Evolutionary conservation across 1,140 invertebrate genomes (phyloP).

Genomic region (Piezodorus guildinii): DNA sequence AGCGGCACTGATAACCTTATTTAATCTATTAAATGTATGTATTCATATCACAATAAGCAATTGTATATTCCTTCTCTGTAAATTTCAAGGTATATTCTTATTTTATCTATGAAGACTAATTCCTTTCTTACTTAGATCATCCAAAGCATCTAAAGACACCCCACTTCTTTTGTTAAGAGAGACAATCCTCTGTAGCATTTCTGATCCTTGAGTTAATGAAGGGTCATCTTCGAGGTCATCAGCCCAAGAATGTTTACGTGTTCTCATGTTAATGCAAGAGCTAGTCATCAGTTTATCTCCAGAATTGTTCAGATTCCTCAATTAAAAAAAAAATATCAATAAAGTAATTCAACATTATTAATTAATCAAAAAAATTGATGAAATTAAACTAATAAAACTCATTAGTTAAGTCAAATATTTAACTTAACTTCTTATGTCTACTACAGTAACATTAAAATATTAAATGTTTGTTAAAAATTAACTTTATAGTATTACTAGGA

Average conservation of each 20-base stretch:
- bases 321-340: slow-evolving; percentile 30
- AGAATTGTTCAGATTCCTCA: slow-evolving; percentile 33
- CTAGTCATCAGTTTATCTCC: slow-evolving; percentile 42
- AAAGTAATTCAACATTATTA: not conserved
- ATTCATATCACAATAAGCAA: no score
- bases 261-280: slow-evolving; percentile 36
- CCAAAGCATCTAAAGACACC: not conserved
- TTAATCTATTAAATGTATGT: no score
- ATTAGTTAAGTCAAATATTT: no score
- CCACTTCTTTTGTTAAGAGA: slow-evolving; percentile 66
- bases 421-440: no score
- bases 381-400: no score
- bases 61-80: no score
- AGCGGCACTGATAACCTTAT: no score
- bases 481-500: no score
- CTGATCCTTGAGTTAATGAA: slow-evolving; percentile 43
- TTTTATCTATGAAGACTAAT: no score
- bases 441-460: no score
- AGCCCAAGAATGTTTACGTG: slow-evolving; percentile 61
- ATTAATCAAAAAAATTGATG: not conserved
- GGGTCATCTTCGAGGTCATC: slow-evolving; percentile 58
- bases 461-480: no score
- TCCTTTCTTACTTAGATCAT: not conserved
- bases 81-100: no score
- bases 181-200: slow-evolving; percentile 63